Conservation (phyloP, 2,888 invertebrate genomes). For the Spilosoma lubricipeda region DNA sequence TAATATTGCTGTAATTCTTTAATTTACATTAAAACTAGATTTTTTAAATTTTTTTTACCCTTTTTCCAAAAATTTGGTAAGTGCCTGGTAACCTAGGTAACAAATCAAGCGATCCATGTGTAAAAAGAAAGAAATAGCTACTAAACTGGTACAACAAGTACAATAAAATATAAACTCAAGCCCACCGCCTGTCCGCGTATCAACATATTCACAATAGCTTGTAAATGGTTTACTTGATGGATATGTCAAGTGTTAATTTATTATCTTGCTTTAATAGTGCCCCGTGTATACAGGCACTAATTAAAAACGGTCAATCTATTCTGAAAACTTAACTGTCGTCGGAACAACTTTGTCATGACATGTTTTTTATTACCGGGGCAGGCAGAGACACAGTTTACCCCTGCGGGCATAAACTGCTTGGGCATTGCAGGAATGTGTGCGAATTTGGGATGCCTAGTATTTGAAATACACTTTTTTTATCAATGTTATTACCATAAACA, state of each 20-base stretch:
- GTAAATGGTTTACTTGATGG: conserved; percentile 61
- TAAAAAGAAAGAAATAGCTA: conserved; percentile 10
- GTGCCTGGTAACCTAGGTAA: background rate
- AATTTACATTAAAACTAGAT: background rate
- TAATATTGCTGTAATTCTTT: background rate
- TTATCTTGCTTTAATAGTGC: conserved; percentile 58
- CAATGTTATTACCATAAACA: background rate
- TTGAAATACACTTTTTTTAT: background rate
- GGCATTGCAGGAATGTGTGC: conserved; percentile 35
- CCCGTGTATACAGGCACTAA: conserved; percentile 41
- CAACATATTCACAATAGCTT: conserved; percentile 38
- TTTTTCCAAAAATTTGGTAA: background rate
- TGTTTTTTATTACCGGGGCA: conserved; percentile 38
- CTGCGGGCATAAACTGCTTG: conserved; percentile 31
- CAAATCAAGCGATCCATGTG: conserved; percentile 3
- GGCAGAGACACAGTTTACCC: conserved; percentile 41
- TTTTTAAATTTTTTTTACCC: too few relatives aligned
- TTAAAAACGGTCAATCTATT: conserved; percentile 51
- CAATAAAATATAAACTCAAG: conserved; percentile 8
- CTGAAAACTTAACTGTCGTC: conserved; percentile 33
- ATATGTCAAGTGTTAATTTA: conserved; percentile 66
- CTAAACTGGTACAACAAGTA: conserved; percentile 18
- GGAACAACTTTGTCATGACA: conserved; percentile 36
- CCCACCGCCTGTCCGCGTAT: conserved; percentile 22
- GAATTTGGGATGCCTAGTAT: conserved; percentile 1